These are phyloP conservation scores for Acrocyrtus sp. DNA, from an alignment of 2,888 invertebrate species.

Conservation along the genomic window DNA sequence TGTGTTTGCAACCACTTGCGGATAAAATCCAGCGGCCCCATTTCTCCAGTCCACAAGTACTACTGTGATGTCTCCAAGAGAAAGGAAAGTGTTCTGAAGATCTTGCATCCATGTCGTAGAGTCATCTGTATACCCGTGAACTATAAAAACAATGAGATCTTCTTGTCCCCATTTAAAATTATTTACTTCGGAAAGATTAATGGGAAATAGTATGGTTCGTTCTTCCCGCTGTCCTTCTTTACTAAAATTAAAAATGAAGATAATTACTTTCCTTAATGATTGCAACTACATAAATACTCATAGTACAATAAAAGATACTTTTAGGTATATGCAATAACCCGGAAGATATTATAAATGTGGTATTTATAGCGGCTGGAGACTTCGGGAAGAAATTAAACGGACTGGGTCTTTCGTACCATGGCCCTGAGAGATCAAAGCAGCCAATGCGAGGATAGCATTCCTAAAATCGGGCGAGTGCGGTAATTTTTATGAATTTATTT, in stretches of 20 bases:
- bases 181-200: no score
- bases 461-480: no score
- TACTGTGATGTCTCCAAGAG: slow-evolving; percentile 36
- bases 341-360: slow-evolving; percentile 46
- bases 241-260: background rate
- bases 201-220: no score
- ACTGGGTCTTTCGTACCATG: slow-evolving; percentile 65
- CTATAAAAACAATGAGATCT: slow-evolving; percentile 30
- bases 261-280: background rate
- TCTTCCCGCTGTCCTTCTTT: no score
- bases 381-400: slow-evolving; percentile 52
- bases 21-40: slow-evolving; percentile 48
- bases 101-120: slow-evolving; percentile 46
- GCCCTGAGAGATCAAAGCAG: slow-evolving; percentile 48
- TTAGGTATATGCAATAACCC: no score
- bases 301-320: background rate
- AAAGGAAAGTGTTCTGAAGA: slow-evolving; percentile 27
- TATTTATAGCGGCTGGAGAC: slow-evolving; percentile 50
- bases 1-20: slow-evolving; percentile 52
- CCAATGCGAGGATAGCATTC: slow-evolving; percentile 52
- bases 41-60: slow-evolving; percentile 46
- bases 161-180: slow-evolving; percentile 31
- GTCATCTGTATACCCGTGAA: slow-evolving; percentile 51
- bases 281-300: background rate
- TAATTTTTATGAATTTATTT: no score